phyloP scores from a whole-genome alignment of 2,888 invertebrate genomes.

The Criorhina ranunculi region DNA sequence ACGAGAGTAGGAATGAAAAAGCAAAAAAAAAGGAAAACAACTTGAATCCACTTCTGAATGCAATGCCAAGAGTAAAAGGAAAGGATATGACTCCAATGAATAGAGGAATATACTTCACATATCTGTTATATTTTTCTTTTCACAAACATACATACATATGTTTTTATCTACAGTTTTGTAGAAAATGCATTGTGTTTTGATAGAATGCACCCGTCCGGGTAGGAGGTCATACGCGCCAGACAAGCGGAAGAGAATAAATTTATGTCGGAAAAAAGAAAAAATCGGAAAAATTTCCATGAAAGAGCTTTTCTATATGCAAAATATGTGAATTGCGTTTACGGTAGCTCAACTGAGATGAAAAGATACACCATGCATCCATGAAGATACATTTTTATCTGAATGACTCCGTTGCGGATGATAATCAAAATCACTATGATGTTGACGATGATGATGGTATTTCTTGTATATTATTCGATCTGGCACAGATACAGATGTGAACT shows the following conservation, averaged over 20 bases:
- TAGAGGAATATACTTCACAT: constrained; percentile 26
- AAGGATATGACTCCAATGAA: constrained; percentile 60
- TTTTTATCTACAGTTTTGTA: constrained; percentile 27
- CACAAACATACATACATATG: constrained; percentile 16
- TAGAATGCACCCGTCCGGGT: constrained; percentile 27
- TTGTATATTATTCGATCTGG: constrained; percentile 50
- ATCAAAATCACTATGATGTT: background rate
- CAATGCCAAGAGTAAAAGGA: constrained; percentile 66
- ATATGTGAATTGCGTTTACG: constrained; percentile 58
- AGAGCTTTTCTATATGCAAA: constrained; percentile 51
- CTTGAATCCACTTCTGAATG: constrained; percentile 57
- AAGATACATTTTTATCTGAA: constrained; percentile 68
- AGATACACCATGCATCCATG: constrained; percentile 57
- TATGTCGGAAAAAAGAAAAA: constrained; percentile 56
- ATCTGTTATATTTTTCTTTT: constrained; percentile 47
- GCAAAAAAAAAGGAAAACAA: background rate
- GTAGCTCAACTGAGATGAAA: constrained; percentile 60
- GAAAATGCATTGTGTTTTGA: constrained; percentile 59
- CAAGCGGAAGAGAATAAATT: constrained; percentile 68
- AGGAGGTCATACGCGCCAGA: constrained; percentile 65
- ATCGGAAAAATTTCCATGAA: no score
- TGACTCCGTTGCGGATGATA: constrained; percentile 52
- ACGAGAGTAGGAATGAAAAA: constrained; percentile 32
- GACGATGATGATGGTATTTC: constrained; percentile 44
- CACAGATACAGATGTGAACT: constrained; percentile 43